A percentile compares a stretch with the other conserved stretches of the same genome.
Conservation (phyloP, 1,140 invertebrate genomes). For the Leptestheria dahalacensis region DNA sequence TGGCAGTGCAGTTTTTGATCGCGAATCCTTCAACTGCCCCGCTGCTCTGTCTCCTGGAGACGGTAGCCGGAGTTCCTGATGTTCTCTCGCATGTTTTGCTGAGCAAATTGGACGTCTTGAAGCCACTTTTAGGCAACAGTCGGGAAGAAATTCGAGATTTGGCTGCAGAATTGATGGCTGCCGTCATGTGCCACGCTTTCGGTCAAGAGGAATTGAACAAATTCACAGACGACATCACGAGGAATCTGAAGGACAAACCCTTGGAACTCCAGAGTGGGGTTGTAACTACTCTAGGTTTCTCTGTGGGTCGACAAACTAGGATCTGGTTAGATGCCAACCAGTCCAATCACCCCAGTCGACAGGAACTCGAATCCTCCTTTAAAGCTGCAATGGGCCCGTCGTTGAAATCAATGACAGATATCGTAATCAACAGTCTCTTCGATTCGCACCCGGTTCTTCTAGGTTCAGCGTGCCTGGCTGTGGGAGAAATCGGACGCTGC, state of each 20-base stretch:
- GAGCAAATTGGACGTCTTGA: conserved; percentile 31
- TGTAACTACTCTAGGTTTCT: conserved; percentile 45
- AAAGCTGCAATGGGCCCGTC: neutral
- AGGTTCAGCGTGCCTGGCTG: conserved; percentile 42
- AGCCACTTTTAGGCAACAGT: conserved; percentile 45
- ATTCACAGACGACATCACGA: conserved; percentile 22
- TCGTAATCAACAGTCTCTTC: conserved; percentile 30
- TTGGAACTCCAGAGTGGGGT: conserved; percentile 59
- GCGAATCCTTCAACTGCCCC: conserved; percentile 29
- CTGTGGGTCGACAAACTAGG: conserved; percentile 44
- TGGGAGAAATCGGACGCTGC: conserved; percentile 51
- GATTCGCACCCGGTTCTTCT: conserved; percentile 40
- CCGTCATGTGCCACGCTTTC: conserved; percentile 39
- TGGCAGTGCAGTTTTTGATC: conserved; percentile 18
- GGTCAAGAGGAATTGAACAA: conserved; percentile 26
- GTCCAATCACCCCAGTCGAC: neutral
- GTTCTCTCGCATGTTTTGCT: conserved; percentile 38
- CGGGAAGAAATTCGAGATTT: conserved; percentile 56
- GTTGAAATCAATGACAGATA: neutral
- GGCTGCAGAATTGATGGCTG: conserved; percentile 47
- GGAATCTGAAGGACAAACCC: conserved; percentile 26
- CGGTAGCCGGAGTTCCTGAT: conserved; percentile 49
- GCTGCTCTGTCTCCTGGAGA: conserved; percentile 53
- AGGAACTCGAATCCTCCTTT: neutral
- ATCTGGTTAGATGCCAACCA: neutral